Percentiles rank a stretch among this genome's conserved stretches.
phyloP scores from a whole-genome alignment of 2,797 vertebrate genomes.

The Xiphorhynchus erythropygius region DNA sequence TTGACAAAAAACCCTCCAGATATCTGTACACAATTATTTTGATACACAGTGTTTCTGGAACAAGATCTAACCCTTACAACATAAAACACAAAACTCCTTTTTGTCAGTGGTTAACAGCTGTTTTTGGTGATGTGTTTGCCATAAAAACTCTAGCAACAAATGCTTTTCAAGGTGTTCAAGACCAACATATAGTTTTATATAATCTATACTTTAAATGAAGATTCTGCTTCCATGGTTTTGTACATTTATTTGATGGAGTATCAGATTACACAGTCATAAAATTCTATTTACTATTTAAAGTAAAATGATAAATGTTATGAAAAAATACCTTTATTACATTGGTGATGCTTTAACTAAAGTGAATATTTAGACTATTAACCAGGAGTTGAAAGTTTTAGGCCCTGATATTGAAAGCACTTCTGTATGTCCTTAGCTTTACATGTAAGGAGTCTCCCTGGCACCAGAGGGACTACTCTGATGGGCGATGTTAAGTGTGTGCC shows the following conservation, averaged over 20 bases:
- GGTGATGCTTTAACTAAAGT: slow-evolving; percentile 63
- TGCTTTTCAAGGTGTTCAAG: background rate
- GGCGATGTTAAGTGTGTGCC: background rate
- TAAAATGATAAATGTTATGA: slow-evolving; percentile 64
- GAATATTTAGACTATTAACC: slow-evolving; percentile 52
- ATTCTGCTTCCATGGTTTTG: slow-evolving; percentile 53
- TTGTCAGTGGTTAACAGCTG: slow-evolving; percentile 32
- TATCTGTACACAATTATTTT: slow-evolving; percentile 43
- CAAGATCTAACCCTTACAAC: slow-evolving; percentile 37
- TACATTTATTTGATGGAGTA: slow-evolving; percentile 50
- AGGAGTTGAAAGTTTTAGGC: slow-evolving; percentile 31
- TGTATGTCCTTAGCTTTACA: slow-evolving; percentile 1
- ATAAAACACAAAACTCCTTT: slow-evolving; percentile 10
- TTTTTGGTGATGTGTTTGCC: slow-evolving; percentile 19
- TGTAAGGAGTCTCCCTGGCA: background rate
- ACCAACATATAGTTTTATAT: background rate
- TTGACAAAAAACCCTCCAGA: slow-evolving; percentile 60
- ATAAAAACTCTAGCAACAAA: slow-evolving; percentile 26
- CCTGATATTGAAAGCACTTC: slow-evolving; percentile 35
- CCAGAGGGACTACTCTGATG: background rate
- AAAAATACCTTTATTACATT: slow-evolving; percentile 59
- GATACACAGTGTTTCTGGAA: slow-evolving; percentile 28
- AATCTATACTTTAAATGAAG: slow-evolving; percentile 30
- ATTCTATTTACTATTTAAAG: slow-evolving; percentile 62
- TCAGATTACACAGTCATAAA: slow-evolving; percentile 58